A percentile compares a stretch with the other conserved stretches of the same genome.
These are phyloP conservation scores for Mustela nigripes DNA, from an alignment of 2,113 vertebrate species.

Conservation along the genomic window DNA sequence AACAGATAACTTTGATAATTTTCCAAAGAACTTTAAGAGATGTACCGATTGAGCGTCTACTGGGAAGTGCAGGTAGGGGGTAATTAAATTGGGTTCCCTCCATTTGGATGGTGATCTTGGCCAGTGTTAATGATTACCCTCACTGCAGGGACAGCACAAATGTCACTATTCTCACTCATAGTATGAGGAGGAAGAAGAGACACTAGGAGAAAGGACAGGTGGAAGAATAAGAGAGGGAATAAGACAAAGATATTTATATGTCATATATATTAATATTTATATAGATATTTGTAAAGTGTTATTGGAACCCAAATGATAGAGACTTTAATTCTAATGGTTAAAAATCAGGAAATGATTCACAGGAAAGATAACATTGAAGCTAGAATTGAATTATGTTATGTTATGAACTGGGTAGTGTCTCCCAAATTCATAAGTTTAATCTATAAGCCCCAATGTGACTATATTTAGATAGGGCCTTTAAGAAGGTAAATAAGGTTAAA, in stretches of 20 bases:
- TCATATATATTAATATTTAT: neutral
- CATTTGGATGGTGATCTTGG: neutral
- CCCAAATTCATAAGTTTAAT: neutral
- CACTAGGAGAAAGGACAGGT: neutral
- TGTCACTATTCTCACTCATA: neutral
- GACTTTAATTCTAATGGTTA: neutral
- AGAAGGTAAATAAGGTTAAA: neutral
- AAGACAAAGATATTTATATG: neutral
- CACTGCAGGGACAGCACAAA: slow-evolving; percentile 2
- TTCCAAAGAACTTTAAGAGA: slow-evolving; percentile 52
- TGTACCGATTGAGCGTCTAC: slow-evolving; percentile 17
- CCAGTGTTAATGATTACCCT: slow-evolving; percentile 58
- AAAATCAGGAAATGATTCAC: neutral
- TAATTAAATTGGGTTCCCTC: slow-evolving; percentile 69
- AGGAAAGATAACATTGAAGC: neutral
- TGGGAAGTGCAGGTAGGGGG: slow-evolving; percentile 53
- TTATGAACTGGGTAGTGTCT: neutral
- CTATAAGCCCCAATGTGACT: neutral
- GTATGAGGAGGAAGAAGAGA: neutral
- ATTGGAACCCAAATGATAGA: neutral
- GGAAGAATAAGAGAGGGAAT: neutral
- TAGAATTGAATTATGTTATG: neutral
- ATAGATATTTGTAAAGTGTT: neutral
- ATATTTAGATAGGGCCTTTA: neutral
- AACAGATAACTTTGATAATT: slow-evolving; percentile 67